phyloP scores from a whole-genome alignment of 1,140 invertebrate species.

The Drosophila kurseongensis region DNA sequence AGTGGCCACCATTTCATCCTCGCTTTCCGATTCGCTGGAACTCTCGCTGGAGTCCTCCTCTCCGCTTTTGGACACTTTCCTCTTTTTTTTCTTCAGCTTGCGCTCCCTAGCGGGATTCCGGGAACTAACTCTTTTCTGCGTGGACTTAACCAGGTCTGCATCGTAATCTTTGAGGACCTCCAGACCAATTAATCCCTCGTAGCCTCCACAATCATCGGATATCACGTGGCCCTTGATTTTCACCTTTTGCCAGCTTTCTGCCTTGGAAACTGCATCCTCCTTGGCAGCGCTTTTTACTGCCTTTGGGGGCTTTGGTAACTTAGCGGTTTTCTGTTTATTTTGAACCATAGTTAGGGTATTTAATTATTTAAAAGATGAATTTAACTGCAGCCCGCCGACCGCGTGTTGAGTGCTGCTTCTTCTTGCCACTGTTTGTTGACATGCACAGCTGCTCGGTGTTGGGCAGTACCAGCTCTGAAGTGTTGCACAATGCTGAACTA shows the following conservation, averaged over 20 bases:
- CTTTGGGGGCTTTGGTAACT: constrained; percentile 22
- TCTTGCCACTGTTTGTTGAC: constrained; percentile 45
- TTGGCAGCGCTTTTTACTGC: not conserved
- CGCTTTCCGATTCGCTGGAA: constrained; percentile 48
- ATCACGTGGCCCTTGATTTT: constrained; percentile 83
- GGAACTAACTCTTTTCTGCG: constrained; percentile 24
- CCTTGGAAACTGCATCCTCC: constrained; percentile 10
- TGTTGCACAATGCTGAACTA: constrained; percentile 11
- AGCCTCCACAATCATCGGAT: constrained; percentile 71
- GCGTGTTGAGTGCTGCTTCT: constrained; percentile 43
- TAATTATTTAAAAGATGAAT: constrained; percentile 6
- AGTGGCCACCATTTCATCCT: constrained; percentile 6
- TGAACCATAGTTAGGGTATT: constrained; percentile 34
- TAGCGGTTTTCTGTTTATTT: constrained; percentile 15
- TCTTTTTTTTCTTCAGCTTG: constrained; percentile 25
- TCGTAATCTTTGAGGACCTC: constrained; percentile 83
- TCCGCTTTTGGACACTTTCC: constrained; percentile 36
- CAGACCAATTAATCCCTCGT: constrained; percentile 80
- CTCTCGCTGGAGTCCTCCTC: constrained; percentile 50
- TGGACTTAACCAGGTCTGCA: constrained; percentile 59
- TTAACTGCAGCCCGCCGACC: constrained; percentile 30
- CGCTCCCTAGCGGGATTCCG: not conserved
- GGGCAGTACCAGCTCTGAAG: not conserved
- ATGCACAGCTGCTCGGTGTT: constrained; percentile 25
- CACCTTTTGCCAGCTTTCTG: constrained; percentile 74